phyloP scores from a whole-genome alignment of 53 echinoderm and acorn worm genomes.

The Patiria pectinifera region DNA sequence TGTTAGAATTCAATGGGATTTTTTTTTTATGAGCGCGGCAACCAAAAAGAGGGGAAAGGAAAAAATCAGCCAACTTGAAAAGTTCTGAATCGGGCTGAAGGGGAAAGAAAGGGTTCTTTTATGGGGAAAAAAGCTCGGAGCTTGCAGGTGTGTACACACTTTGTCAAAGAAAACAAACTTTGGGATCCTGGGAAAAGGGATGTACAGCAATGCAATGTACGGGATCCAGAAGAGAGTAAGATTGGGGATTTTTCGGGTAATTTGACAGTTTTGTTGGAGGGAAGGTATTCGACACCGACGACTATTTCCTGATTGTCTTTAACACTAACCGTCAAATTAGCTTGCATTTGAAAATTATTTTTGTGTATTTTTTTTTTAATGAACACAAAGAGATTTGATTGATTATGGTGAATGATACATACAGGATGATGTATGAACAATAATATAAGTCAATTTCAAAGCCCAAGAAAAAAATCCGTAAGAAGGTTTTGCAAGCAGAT shows the following conservation, averaged over 20 bases:
- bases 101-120: constrained; percentile 43
- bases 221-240: background rate
- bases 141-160: constrained; percentile 66
- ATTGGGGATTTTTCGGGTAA: constrained; percentile 41
- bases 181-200: constrained; percentile 54
- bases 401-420: too few relatives aligned
- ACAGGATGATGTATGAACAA: too few relatives aligned
- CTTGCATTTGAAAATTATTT: too few relatives aligned
- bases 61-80: background rate
- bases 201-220: constrained; percentile 11
- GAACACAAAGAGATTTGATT: too few relatives aligned
- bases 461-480: too few relatives aligned
- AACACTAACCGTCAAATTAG: too few relatives aligned
- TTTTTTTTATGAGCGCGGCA: background rate
- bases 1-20: constrained; percentile 14
- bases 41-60: background rate
- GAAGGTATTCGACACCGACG: background rate
- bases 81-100: constrained; percentile 32
- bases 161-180: constrained; percentile 70
- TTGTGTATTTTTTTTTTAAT: too few relatives aligned
- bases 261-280: constrained; percentile 49
- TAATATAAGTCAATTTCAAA: too few relatives aligned
- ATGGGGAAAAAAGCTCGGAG: constrained; percentile 34
- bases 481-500: too few relatives aligned
- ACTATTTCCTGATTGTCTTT: constrained; percentile 15